Conservation (phyloP, 2,888 invertebrate species). For the Onthophagus sagittarius region DNA sequence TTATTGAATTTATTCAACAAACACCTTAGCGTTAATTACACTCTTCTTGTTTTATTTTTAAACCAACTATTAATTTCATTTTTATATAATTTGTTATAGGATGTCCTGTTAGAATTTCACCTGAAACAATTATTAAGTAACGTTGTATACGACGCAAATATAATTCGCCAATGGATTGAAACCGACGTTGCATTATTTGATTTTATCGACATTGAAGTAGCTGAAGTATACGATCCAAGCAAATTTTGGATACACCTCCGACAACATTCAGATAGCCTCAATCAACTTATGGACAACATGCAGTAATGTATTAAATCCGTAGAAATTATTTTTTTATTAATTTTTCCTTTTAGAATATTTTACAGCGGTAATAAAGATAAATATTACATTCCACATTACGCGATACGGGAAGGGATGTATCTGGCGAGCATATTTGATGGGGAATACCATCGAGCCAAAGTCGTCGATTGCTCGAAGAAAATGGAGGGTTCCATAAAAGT, state of each 20-base stretch:
- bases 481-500: conserved; percentile 32
- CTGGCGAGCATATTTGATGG: conserved; percentile 48
- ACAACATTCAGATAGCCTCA: conserved; percentile 41
- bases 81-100: background rate
- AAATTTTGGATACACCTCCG: conserved; percentile 56
- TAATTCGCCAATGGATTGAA: conserved; percentile 29
- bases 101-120: conserved; percentile 8
- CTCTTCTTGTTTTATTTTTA: background rate
- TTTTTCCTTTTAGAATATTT: conserved; percentile 14
- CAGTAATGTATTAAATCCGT: conserved; percentile 26
- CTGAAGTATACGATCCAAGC: conserved; percentile 56
- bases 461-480: conserved; percentile 12
- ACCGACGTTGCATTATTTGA: conserved; percentile 17
- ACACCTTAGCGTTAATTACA: too few relatives aligned
- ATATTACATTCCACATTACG: conserved; percentile 30
- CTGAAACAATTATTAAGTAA: conserved; percentile 19
- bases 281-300: conserved; percentile 54
- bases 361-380: conserved; percentile 11
- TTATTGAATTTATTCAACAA: too few relatives aligned
- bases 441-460: conserved; percentile 53
- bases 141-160: conserved; percentile 22
- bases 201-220: conserved; percentile 48
- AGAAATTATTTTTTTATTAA: background rate
- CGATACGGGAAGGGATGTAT: conserved; percentile 48
- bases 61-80: background rate